phyloP scores from a whole-genome alignment of 2,113 vertebrate species.

The Pelodiscus sinensis region DNA sequence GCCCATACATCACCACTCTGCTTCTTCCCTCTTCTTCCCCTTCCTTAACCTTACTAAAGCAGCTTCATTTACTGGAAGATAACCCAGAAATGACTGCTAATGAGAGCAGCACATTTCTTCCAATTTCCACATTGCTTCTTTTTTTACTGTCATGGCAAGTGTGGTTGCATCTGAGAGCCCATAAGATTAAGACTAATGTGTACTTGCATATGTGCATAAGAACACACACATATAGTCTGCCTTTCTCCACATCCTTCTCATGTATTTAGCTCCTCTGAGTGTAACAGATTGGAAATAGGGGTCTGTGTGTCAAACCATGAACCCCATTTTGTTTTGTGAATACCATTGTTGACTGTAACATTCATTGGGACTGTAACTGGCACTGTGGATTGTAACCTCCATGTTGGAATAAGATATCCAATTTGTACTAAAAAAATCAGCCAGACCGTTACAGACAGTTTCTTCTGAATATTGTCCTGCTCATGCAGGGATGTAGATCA shows the following conservation, averaged over 20 bases:
- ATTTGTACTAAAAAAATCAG: background rate
- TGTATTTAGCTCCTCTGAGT: background rate
- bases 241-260: background rate
- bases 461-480: background rate
- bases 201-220: rapidly evolving
- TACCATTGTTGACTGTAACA: background rate
- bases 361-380: background rate
- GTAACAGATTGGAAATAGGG: background rate
- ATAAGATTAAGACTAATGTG: background rate
- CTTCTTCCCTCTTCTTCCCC: background rate
- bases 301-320: background rate
- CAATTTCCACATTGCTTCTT: rapidly evolving
- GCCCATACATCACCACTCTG: background rate
- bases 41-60: background rate
- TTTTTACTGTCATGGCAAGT: background rate
- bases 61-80: background rate
- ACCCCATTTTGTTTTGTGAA: background rate
- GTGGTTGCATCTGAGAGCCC: background rate
- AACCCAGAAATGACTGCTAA: background rate
- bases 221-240: background rate
- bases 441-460: background rate
- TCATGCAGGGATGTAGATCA: rapidly evolving
- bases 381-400: background rate
- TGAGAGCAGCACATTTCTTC: background rate
- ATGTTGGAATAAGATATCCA: background rate